phyloP scores from a whole-genome alignment of 37 sponge, comb jelly and placozoan genomes.

The Dysidea cf. avara region DNA sequence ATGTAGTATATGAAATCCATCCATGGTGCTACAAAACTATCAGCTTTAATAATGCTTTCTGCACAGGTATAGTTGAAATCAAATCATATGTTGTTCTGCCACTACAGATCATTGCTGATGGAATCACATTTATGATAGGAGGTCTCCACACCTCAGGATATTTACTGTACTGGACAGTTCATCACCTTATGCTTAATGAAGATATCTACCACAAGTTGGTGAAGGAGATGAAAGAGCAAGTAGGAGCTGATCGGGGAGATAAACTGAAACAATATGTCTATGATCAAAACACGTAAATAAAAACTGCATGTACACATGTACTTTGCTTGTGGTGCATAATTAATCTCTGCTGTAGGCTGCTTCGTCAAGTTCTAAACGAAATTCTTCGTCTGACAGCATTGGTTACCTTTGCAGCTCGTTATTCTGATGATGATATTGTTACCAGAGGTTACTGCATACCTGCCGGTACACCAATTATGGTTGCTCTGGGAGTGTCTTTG shows the following conservation, averaged over 20 bases:
- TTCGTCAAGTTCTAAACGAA: conserved; percentile 83
- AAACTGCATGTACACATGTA: no score
- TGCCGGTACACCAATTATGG: conserved; percentile 79
- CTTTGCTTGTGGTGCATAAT: no score
- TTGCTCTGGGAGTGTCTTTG: conserved; percentile 83
- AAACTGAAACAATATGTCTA: conserved; percentile 47
- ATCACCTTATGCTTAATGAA: conserved; percentile 49
- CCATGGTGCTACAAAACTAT: no score
- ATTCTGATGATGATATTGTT: no score
- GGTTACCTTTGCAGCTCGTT: no score
- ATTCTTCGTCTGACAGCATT: conserved; percentile 73
- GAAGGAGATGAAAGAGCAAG: conserved; percentile 43
- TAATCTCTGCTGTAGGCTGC: conserved; percentile 32
- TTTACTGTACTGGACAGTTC: conserved; percentile 39
- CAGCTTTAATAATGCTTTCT: no score
- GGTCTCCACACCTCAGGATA: conserved; percentile 90
- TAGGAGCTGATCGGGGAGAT: conserved; percentile 28
- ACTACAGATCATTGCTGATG: conserved; percentile 61
- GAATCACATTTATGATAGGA: conserved; percentile 78
- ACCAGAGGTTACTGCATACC: conserved; percentile 72
- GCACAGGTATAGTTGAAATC: no score
- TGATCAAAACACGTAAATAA: no score
- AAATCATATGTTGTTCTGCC: no score
- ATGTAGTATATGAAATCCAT: no score
- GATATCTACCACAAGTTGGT: no score